Percentiles rank a stretch among this genome's conserved stretches.
phyloP scores from a whole-genome alignment of 2,797 vertebrate genomes.

The Cygnus olor region DNA sequence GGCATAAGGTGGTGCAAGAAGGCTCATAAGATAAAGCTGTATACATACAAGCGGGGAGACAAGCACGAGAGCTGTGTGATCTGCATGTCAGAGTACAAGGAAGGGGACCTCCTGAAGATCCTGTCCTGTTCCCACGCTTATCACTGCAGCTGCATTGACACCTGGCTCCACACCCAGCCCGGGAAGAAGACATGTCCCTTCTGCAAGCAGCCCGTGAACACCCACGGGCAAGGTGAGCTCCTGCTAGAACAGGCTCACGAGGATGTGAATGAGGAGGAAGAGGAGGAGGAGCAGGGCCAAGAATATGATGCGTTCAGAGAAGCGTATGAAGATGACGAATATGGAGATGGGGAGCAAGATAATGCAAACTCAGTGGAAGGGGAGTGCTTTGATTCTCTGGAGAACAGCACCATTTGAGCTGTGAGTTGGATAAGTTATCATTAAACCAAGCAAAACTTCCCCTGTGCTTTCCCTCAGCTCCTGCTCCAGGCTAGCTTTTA shows the following conservation, averaged over 20 bases:
- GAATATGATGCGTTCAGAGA: slow-evolving; percentile 13
- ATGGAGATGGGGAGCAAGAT: not conserved
- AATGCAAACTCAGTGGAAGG: not conserved
- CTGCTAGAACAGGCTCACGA: not conserved
- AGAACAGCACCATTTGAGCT: not conserved
- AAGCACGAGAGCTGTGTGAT: slow-evolving; percentile 81
- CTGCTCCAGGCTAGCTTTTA: not conserved
- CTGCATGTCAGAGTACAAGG: slow-evolving; percentile 87
- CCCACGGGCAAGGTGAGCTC: slow-evolving; percentile 55
- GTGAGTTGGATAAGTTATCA: not conserved
- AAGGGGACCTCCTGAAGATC: slow-evolving; percentile 84
- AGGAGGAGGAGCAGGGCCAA: slow-evolving; percentile 28
- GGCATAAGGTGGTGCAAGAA: slow-evolving; percentile 17
- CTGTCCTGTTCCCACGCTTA: slow-evolving; percentile 86
- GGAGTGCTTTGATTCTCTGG: not conserved
- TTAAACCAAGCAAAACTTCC: not conserved
- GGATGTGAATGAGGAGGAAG: not conserved
- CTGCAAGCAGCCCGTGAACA: slow-evolving; percentile 84
- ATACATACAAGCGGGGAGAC: slow-evolving; percentile 77
- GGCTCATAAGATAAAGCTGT: slow-evolving; percentile 79
- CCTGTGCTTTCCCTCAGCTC: not conserved
- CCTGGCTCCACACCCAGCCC: slow-evolving; percentile 84
- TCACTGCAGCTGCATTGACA: slow-evolving; percentile 84
- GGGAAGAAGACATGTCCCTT: slow-evolving; percentile 79
- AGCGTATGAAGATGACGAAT: not conserved